Percentiles rank a stretch among this genome's conserved stretches.
phyloP scores from a whole-genome alignment of 1,140 invertebrate species.

The Tetramorium parvispinum region DNA sequence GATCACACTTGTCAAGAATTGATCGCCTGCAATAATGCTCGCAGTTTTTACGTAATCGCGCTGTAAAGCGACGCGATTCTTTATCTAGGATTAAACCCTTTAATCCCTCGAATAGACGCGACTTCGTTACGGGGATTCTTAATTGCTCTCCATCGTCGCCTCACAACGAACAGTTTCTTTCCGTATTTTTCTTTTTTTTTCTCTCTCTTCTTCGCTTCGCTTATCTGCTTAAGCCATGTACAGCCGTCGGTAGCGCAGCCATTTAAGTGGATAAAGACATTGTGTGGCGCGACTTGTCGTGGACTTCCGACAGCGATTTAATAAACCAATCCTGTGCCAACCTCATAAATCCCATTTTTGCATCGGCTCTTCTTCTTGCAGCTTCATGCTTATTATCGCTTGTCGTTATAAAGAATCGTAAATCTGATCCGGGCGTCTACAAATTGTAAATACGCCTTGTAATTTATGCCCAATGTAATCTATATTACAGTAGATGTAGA shows the following conservation, averaged over 20 bases:
- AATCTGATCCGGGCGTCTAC: background rate
- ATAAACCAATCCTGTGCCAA: slow-evolving; percentile 74
- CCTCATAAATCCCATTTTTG: slow-evolving; percentile 46
- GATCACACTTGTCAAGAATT: slow-evolving; percentile 9
- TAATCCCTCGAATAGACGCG: background rate
- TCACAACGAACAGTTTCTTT: slow-evolving; percentile 13
- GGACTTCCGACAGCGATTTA: slow-evolving; percentile 69
- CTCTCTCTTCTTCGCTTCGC: background rate
- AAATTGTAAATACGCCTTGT: background rate
- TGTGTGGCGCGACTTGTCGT: slow-evolving; percentile 11
- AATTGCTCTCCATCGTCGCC: slow-evolving; percentile 46
- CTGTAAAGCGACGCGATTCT: background rate
- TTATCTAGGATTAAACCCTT: background rate
- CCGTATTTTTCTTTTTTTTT: slow-evolving; percentile 9
- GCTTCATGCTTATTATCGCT: background rate
- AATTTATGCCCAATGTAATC: background rate
- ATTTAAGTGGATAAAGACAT: slow-evolving; percentile 76
- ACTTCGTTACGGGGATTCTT: slow-evolving; percentile 22
- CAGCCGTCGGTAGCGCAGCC: background rate
- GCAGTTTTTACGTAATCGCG: slow-evolving; percentile 1
- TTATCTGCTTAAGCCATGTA: slow-evolving; percentile 21
- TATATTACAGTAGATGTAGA: background rate
- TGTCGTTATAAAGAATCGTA: background rate
- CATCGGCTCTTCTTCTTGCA: background rate
- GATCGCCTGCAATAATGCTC: background rate